phyloP scores from a whole-genome alignment of 2,888 invertebrate genomes.

The Drosophila niveifrons region DNA sequence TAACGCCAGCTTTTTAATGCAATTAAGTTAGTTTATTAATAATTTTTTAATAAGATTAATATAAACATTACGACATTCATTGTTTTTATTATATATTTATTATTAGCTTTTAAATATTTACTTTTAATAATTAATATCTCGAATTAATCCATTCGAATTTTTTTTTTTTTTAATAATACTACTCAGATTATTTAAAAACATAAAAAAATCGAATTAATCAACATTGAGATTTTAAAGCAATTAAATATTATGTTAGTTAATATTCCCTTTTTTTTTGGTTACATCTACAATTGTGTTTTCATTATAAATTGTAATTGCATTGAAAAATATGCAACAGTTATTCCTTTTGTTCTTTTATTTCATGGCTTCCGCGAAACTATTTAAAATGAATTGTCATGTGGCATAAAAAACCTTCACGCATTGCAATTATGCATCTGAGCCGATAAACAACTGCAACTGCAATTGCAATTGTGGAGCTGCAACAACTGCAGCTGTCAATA shows the following conservation, averaged over 20 bases:
- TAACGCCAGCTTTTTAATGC: too few relatives aligned
- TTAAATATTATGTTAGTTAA: background rate
- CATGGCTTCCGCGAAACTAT: constrained; percentile 28
- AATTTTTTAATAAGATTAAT: too few relatives aligned
- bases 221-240: background rate
- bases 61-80: too few relatives aligned
- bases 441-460: constrained; percentile 58
- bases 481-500: constrained; percentile 60
- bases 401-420: constrained; percentile 27
- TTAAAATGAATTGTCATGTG: constrained; percentile 53
- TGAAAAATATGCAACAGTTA: constrained; percentile 38
- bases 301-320: constrained; percentile 25
- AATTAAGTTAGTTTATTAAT: too few relatives aligned
- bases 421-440: constrained; percentile 48
- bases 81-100: too few relatives aligned
- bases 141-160: too few relatives aligned
- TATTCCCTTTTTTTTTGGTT: background rate
- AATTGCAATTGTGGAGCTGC: constrained; percentile 38
- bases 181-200: too few relatives aligned
- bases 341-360: constrained; percentile 14
- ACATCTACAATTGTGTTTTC: background rate
- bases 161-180: too few relatives aligned
- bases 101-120: too few relatives aligned
- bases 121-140: too few relatives aligned
- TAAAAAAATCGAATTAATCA: too few relatives aligned